Percentiles rank a stretch among this genome's conserved stretches.
phyloP scores from a whole-genome alignment of 1,140 invertebrate species.

The Scaptomyza pallida region DNA sequence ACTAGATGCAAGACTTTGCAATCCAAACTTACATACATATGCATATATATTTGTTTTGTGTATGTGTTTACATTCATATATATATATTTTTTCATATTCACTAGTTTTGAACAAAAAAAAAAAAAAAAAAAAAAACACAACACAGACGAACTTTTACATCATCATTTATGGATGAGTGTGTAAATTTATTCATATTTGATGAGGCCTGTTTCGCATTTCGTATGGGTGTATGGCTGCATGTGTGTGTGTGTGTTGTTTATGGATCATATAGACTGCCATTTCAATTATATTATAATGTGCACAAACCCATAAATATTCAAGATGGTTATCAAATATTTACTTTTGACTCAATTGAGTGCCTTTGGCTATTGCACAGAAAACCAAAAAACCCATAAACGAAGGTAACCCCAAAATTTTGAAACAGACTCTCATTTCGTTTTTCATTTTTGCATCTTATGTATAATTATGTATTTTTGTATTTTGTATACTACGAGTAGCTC shows the following conservation, averaged over 20 bases:
- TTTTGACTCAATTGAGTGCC: neutral
- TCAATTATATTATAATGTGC: constrained; percentile 23
- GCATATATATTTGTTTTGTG: neutral
- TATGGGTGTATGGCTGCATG: neutral
- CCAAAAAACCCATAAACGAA: too few relatives aligned
- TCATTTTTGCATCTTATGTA: too few relatives aligned
- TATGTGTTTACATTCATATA: neutral
- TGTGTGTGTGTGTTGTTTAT: constrained; percentile 13
- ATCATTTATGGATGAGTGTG: constrained; percentile 5
- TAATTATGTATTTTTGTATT: neutral
- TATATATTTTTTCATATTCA: constrained; percentile 29
- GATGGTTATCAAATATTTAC: constrained; percentile 3
- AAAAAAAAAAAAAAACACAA: too few relatives aligned
- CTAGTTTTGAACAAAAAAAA: constrained; percentile 61
- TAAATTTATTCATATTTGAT: constrained; percentile 24
- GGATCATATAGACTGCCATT: constrained; percentile 9
- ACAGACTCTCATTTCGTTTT: neutral
- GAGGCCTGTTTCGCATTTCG: constrained; percentile 35
- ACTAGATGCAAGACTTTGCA: constrained; percentile 35
- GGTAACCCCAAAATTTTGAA: too few relatives aligned
- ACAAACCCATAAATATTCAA: constrained; percentile 13
- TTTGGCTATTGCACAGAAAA: neutral
- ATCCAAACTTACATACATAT: constrained; percentile 27
- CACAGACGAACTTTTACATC: constrained; percentile 42
- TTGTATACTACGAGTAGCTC: constrained; percentile 23